Evolutionary conservation across 2,797 vertebrate species (phyloP), one percentile per base, ranked within the genome.

Genomic region (Geotria australis): DNA sequence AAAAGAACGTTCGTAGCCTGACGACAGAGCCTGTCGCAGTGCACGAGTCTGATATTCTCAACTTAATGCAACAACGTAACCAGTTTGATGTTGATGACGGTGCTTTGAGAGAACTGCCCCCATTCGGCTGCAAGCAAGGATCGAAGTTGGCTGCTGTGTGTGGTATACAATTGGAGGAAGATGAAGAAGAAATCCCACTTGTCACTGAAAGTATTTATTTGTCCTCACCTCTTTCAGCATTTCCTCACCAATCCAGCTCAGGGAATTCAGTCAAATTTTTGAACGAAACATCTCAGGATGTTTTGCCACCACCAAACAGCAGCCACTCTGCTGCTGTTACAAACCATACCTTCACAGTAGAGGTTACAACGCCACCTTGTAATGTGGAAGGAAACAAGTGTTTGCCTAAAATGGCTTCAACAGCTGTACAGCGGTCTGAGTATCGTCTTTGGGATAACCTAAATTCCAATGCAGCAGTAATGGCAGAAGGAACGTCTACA

Each of bases 121-220:
- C 70, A 59, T 77, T 80, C 71, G 70, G 77, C 70, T 79, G 80
- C 66, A 76, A 79, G 68, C 88, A 80, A 73, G 86, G 83, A 71
- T 96, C 91, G 3, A 99, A 96, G 74, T 75, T 99, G 71, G 89
- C 96, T 75, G 96, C 91, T 59, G 70, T 99, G 70, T 99, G 86
- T 72, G 89, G 91, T 65, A 99, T 99, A 71, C 81, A 81, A 61
- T 74, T 99, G 62, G 91, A 99, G 66, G 68, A 76, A 69, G 75
- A 84, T 66, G 66, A 77, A 58, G 79, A 85, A 65, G 74, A 55
- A 55, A n/a, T 55, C 51, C 51, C n/a, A 24, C n/a, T n/a, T 8
- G n/a, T 15, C n/a, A 8, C n/a, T n/a, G 51, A 9, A 55, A 55
- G 7, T 9, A 24, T 15, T 55, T 55, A n/a, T 55, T n/a, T n/a